Evolutionary conservation across 2,113 vertebrate species (phyloP).

Genomic region (Hystrix brachyura): DNA sequence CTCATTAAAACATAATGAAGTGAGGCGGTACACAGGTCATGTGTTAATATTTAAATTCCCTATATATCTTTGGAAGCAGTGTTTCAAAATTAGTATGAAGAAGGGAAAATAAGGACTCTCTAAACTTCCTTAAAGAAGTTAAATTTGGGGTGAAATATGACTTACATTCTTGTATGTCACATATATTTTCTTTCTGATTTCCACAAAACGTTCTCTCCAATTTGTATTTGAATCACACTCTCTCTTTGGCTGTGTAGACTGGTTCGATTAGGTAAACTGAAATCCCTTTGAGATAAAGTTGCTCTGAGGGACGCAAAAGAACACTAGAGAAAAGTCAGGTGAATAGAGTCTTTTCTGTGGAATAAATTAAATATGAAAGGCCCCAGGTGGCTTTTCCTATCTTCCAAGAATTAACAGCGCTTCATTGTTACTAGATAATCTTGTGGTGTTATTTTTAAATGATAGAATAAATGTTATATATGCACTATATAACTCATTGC

Average conservation of each 20-base stretch:
- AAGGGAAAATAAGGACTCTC: background rate
- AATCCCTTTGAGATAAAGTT: slow-evolving; percentile 57
- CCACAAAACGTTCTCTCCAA: background rate
- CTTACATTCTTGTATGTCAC: background rate
- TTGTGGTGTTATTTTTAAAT: slow-evolving; percentile 69
- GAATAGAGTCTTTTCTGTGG: slow-evolving; percentile 65
- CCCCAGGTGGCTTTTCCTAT: slow-evolving; percentile 67
- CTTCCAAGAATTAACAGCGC: slow-evolving; percentile 78
- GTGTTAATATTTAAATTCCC: background rate
- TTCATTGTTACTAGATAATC: slow-evolving; percentile 74
- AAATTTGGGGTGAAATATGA: background rate
- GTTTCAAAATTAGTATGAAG: background rate
- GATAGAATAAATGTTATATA: slow-evolving; percentile 71
- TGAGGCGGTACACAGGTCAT: background rate
- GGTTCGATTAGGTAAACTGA: slow-evolving; percentile 19
- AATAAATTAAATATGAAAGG: slow-evolving; percentile 72
- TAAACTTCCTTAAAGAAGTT: background rate
- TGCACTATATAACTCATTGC: slow-evolving; percentile 75
- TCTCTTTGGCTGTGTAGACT: background rate
- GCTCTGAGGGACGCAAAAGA: background rate
- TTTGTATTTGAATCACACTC: background rate
- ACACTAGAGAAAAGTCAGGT: slow-evolving; percentile 50
- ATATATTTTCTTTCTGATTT: slow-evolving; percentile 25
- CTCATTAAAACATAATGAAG: slow-evolving; percentile 22
- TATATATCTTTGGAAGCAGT: background rate